Evolutionary conservation across 2,888 invertebrate genomes (phyloP).

Genomic region (Caenorhabditis angaria): DNA sequence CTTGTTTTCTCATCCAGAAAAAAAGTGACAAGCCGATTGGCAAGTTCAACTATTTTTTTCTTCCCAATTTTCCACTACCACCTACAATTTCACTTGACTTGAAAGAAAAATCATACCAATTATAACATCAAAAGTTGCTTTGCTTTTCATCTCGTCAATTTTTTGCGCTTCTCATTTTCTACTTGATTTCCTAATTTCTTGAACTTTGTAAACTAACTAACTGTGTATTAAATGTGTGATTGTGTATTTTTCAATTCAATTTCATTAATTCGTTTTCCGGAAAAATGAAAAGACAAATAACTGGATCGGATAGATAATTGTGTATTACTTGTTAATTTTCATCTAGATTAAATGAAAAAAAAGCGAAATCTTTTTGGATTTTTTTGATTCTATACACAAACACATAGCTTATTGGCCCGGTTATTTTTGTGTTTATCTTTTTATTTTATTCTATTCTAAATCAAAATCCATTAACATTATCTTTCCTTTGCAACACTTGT

Average conservation of each 20-base stretch:
- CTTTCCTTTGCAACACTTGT: constrained; percentile 5
- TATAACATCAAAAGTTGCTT: neutral
- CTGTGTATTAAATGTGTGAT: too few species aligned
- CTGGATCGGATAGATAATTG: neutral
- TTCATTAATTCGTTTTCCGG: neutral
- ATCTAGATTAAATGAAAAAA: constrained; percentile 8
- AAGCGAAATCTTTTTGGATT: constrained; percentile 10
- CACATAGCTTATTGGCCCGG: constrained; percentile 14
- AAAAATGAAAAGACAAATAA: too few species aligned
- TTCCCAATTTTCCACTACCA: neutral
- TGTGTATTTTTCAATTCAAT: too few species aligned
- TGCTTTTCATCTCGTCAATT: too few species aligned
- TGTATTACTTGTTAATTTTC: neutral
- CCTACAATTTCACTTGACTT: neutral
- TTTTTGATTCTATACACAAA: constrained; percentile 9
- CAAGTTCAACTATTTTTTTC: neutral
- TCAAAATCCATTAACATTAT: constrained; percentile 21
- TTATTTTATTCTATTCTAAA: constrained; percentile 15
- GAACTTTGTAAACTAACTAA: neutral
- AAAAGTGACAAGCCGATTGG: constrained; percentile 7
- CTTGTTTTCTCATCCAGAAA: constrained; percentile 5
- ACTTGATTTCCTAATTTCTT: neutral
- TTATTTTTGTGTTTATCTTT: constrained; percentile 17
- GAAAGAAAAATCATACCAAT: neutral
- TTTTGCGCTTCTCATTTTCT: neutral